A percentile compares a stretch with the other conserved stretches of the same genome.
Evolutionary conservation across 2,113 vertebrate genomes (phyloP).

Genomic region (Onychostruthus taczanowskii): DNA sequence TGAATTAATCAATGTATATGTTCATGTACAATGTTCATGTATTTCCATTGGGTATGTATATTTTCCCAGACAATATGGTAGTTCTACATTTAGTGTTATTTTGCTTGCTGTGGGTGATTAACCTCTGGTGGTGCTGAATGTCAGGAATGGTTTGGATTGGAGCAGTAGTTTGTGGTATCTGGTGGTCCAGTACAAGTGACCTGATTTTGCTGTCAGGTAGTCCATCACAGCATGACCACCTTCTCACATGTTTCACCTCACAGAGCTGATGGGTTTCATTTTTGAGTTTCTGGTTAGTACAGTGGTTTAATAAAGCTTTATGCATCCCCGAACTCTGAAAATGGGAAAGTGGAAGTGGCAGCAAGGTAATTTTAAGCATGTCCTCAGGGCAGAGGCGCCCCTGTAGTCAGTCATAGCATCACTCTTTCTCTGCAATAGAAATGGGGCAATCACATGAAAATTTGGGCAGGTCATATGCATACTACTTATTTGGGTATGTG

Average conservation of each 20-base stretch:
- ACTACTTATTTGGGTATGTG: background rate
- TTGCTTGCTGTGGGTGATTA: background rate
- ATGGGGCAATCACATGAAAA: background rate
- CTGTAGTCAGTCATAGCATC: background rate
- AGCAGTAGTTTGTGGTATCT: background rate
- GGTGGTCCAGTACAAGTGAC: background rate
- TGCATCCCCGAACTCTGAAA: background rate
- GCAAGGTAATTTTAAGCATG: background rate
- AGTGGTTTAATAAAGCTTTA: background rate
- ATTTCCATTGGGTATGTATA: background rate
- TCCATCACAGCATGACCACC: background rate
- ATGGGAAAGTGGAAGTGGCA: background rate
- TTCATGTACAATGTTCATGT: background rate
- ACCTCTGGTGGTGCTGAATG: background rate
- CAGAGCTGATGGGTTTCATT: background rate
- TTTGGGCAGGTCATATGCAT: background rate
- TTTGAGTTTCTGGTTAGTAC: background rate
- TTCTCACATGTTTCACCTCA: background rate
- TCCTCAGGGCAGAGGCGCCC: background rate
- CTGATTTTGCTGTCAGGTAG: background rate
- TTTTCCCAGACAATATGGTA: background rate
- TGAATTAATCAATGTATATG: background rate
- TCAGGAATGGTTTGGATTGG: background rate
- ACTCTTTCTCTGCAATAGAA: background rate
- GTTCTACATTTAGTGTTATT: background rate